Conservation (phyloP, 2,113 vertebrate species). For the Dromiciops gliroides region DNA sequence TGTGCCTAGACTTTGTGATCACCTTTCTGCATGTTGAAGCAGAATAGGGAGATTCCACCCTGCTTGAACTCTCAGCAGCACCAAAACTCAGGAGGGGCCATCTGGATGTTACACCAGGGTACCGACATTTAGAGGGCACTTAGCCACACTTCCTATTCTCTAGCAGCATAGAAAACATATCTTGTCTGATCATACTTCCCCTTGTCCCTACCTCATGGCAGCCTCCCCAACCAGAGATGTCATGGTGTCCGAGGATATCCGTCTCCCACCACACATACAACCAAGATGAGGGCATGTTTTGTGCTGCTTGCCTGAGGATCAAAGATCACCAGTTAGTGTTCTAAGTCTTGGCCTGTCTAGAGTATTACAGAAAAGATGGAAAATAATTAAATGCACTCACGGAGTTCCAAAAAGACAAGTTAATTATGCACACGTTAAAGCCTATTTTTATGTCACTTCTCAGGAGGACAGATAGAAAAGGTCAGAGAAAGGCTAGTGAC, state of each 20-base stretch:
- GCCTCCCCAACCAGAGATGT: neutral
- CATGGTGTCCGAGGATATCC: neutral
- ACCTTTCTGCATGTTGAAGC: neutral
- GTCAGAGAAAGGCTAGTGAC: neutral
- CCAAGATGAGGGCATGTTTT: neutral
- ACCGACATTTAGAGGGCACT: neutral
- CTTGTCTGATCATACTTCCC: neutral
- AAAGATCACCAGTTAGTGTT: neutral
- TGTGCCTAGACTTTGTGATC: neutral
- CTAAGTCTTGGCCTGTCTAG: neutral
- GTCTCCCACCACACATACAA: neutral
- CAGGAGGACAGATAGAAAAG: neutral
- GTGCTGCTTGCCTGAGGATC: neutral
- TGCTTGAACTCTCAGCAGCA: neutral
- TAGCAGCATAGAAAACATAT: neutral
- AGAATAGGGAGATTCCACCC: neutral
- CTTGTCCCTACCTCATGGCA: neutral
- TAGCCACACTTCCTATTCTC: neutral
- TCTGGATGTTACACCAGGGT: neutral
- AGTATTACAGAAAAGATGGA: neutral
- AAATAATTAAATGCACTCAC: neutral
- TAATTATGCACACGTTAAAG: neutral
- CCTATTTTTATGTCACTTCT: neutral
- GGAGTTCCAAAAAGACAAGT: neutral
- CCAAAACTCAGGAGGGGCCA: neutral